Evolutionary conservation across 2,888 invertebrate genomes (phyloP), one percentile per base, ranked within the genome.

Genomic region (Hyposoter dolosus): DNA sequence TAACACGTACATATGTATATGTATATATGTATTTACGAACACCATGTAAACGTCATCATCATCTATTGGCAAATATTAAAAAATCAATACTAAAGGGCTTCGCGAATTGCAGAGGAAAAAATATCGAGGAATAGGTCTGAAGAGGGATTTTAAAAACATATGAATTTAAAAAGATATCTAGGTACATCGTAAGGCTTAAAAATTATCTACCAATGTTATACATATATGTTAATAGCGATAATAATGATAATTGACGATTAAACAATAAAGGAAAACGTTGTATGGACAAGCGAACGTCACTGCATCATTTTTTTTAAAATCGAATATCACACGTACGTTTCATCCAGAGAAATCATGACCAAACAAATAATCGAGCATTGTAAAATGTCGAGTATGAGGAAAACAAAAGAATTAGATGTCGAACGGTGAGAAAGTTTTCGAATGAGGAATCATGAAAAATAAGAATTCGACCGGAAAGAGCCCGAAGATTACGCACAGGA

Each of bases 121-220:
- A 40, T 66, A 66, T 68, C 50, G 32, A 69, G 68, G 43, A 77
- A 68, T 65, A 19, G 78, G 53, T 65, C 43, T 45, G 47, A 65
- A n/a, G 43, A 56, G 45, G 17, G 60, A 82, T 28, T 68, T 35
- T 76, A 85, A 72, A 88, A 84, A 89, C 89, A 82, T 88, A 77
- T 82, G 32, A 63, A 40, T 23, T n/a, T 47, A 76, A 75, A 68
- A 86, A 76, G 74, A 66, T 86, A 86, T 84, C 75, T 89, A 90
- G 90, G 88, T 91, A 90, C 87, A 89, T 91, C 91, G 88, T 92
- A 91, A 92, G 90, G 91, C 92, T 92, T 92, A 88, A 90, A 86
- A 90, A 92, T 92, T 91, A 93, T 92, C 91, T 92, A 92, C 92
- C 89, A 88, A 92, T 93, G 92, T 92, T 92, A 92, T 91, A 89